A percentile compares a stretch with the other conserved stretches of the same genome.
Conservation (phyloP, 2,797 vertebrate genomes). For the Argentina silus region DNA sequence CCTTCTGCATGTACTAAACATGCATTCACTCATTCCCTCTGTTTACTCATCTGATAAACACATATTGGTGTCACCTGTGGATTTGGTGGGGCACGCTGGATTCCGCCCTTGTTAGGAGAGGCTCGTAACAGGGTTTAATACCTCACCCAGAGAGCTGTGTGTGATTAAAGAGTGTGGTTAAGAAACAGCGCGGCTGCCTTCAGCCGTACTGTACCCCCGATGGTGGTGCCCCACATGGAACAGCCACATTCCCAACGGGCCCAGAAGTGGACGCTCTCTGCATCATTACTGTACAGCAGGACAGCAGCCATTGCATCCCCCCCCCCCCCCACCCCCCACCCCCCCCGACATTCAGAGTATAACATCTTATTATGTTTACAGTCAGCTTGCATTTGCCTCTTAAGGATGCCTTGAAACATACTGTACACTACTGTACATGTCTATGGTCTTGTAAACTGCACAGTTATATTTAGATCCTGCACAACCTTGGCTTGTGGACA, state of each 20-base stretch:
- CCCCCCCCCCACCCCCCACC: not conserved
- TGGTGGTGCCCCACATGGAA: slow-evolving; percentile 10
- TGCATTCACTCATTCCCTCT: slow-evolving; percentile 13
- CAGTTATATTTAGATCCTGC: not conserved
- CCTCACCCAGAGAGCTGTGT: slow-evolving; percentile 39
- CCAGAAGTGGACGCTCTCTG: slow-evolving; percentile 50
- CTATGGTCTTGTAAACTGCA: slow-evolving; percentile 57
- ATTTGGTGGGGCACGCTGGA: slow-evolving; percentile 37
- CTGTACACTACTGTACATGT: slow-evolving; percentile 30
- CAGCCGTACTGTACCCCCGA: slow-evolving; percentile 21
- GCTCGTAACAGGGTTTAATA: slow-evolving; percentile 42
- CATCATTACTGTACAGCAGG: slow-evolving; percentile 6
- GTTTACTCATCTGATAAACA: slow-evolving; percentile 66
- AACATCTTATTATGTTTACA: slow-evolving; percentile 62
- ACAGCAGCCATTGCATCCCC: not conserved
- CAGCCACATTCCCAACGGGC: slow-evolving; percentile 44
- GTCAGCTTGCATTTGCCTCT: slow-evolving; percentile 52
- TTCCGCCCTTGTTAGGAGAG: slow-evolving; percentile 56
- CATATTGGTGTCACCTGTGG: slow-evolving; percentile 63
- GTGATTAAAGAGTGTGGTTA: slow-evolving; percentile 61
- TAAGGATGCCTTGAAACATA: slow-evolving; percentile 50
- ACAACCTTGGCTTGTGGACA: too few relatives aligned
- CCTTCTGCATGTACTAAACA: slow-evolving; percentile 46
- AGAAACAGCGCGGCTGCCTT: slow-evolving; percentile 32
- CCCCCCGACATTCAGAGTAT: slow-evolving; percentile 23